These are phyloP conservation scores for Pyrocephalus nanus DNA, from an alignment of 2,797 vertebrate species.

Conservation along the genomic window DNA sequence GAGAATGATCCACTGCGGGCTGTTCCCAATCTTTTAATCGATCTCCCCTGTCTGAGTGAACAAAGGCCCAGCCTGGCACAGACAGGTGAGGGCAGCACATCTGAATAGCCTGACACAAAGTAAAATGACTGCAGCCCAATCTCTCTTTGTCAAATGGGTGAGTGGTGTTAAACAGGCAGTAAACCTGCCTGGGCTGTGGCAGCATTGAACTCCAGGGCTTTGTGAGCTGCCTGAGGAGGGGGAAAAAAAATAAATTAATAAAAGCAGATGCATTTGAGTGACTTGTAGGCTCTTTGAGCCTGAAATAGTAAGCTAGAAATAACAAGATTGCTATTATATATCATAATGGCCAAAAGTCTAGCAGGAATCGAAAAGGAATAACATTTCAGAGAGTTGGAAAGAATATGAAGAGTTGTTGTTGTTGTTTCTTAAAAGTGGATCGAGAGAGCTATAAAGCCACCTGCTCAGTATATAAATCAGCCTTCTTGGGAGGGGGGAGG, in stretches of 20 bases:
- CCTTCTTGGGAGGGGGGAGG: no score
- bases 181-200: not conserved
- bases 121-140: not conserved
- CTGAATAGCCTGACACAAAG: slow-evolving; percentile 27
- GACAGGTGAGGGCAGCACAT: slow-evolving; percentile 35
- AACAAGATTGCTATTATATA: not conserved
- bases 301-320: slow-evolving; percentile 5
- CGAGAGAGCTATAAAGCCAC: not conserved
- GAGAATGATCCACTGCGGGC: not conserved
- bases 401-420: not conserved
- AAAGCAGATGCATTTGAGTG: not conserved
- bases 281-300: not conserved
- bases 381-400: not conserved
- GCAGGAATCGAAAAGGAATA: slow-evolving; percentile 3
- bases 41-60: slow-evolving; percentile 42
- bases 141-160: slow-evolving; percentile 16
- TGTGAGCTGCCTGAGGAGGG: not conserved
- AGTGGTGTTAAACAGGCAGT: slow-evolving; percentile 25
- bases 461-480: not conserved
- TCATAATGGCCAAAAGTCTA: not conserved
- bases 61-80: slow-evolving; percentile 24
- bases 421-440: not conserved
- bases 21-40: not conserved
- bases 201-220: not conserved
- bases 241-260: not conserved